Conservation (phyloP, 2,113 vertebrate genomes). For the Mesitornis unicolor region DNA sequence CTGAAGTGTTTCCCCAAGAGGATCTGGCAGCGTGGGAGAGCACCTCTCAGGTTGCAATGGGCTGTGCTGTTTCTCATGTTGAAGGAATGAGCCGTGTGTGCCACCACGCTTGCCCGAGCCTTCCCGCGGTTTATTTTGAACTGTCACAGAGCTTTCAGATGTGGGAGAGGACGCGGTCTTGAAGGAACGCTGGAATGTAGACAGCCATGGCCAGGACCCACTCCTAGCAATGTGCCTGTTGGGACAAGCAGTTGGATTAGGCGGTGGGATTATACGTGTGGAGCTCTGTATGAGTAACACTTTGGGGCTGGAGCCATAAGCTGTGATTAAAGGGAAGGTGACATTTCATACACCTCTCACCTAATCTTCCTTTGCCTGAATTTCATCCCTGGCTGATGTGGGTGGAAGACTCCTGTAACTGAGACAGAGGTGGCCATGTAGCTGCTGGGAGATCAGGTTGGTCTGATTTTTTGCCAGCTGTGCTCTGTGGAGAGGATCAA, state of each 20-base stretch:
- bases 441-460: not conserved
- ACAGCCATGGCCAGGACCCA: not conserved
- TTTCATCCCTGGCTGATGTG: not conserved
- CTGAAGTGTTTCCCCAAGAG: not conserved
- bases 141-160: not conserved
- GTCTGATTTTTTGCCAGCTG: not conserved
- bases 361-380: not conserved
- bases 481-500: not conserved
- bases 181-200: not conserved
- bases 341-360: slow-evolving; percentile 14
- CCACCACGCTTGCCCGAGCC: not conserved
- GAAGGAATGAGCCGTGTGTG: not conserved
- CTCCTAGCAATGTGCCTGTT: slow-evolving; percentile 21
- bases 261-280: not conserved
- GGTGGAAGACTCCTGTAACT: not conserved
- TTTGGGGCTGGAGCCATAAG: slow-evolving; percentile 7
- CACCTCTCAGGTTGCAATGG: not conserved
- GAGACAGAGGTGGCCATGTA: not conserved
- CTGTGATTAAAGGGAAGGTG: slow-evolving; percentile 44
- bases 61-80: not conserved
- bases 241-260: slow-evolving; percentile 11
- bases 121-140: not conserved
- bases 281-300: not conserved
- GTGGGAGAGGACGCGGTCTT: not conserved
- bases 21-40: not conserved